A percentile compares a stretch with the other conserved stretches of the same genome.
These are phyloP conservation scores for Sisor rabdophorus DNA, from an alignment of 2,113 vertebrate species.

Conservation along the genomic window DNA sequence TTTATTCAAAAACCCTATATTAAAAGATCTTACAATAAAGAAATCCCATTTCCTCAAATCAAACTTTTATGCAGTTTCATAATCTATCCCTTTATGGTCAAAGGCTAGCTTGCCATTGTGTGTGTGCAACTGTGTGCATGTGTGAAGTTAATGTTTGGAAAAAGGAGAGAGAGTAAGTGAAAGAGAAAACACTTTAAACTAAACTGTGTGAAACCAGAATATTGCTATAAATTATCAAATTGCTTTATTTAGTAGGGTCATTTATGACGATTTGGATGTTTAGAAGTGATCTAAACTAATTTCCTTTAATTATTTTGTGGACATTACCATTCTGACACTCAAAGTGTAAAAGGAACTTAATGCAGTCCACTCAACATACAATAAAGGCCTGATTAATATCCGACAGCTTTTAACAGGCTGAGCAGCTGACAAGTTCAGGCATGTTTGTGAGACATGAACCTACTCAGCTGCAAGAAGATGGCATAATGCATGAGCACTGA, in stretches of 20 bases:
- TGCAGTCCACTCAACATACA: not conserved
- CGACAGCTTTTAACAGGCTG: not conserved
- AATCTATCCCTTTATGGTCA: slow-evolving; percentile 70
- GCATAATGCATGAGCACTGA: not conserved
- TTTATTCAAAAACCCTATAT: not conserved
- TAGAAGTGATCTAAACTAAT: not conserved
- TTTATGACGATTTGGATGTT: not conserved
- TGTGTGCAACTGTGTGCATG: not conserved
- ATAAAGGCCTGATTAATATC: not conserved
- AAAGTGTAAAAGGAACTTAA: not conserved
- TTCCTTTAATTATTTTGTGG: not conserved
- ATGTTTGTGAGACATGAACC: slow-evolving; percentile 10
- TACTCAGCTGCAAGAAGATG: slow-evolving; percentile 9
- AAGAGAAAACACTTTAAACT: not conserved
- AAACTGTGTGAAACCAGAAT: not conserved
- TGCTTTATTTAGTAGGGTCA: not conserved
- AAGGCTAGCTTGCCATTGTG: too few relatives aligned
- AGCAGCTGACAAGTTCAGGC: slow-evolving; percentile 30
- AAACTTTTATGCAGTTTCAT: slow-evolving; percentile 14
- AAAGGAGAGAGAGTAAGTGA: slow-evolving; percentile 6
- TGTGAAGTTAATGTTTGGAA: slow-evolving; percentile 34
- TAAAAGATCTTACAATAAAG: slow-evolving; percentile 30
- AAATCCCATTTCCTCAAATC: slow-evolving; percentile 29
- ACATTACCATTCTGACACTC: not conserved
- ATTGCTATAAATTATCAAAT: too few relatives aligned